These are phyloP conservation scores for Onthophagus sagittarius DNA, from an alignment of 2,888 invertebrate genomes.

Conservation along the genomic window DNA sequence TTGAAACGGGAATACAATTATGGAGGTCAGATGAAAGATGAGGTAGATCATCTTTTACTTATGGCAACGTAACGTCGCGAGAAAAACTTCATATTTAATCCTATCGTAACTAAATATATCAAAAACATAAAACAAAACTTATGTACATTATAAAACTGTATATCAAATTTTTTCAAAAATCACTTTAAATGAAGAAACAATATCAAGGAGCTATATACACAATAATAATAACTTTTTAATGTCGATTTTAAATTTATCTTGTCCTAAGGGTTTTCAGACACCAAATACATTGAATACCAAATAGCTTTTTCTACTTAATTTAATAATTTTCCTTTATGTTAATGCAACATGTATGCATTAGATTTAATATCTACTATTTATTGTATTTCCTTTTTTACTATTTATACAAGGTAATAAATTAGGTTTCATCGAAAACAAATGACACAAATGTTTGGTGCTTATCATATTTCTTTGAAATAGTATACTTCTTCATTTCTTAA, in stretches of 20 bases:
- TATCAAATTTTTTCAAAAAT: neutral
- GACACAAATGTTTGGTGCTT: constrained; percentile 2
- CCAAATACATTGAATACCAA: neutral
- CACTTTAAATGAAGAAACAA: constrained; percentile 18
- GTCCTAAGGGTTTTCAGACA: neutral
- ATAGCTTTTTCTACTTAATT: neutral
- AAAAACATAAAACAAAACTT: constrained; percentile 12
- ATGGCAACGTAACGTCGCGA: neutral
- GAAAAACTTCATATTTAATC: neutral
- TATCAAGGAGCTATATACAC: constrained; percentile 18
- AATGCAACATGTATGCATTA: neutral
- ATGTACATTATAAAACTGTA: constrained; percentile 7
- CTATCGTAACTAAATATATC: neutral
- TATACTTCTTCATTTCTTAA: constrained; percentile 37
- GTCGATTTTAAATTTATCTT: neutral
- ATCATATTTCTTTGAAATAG: constrained; percentile 30
- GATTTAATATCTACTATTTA: constrained; percentile 3
- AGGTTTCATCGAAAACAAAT: constrained; percentile 1
- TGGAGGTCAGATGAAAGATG: constrained; percentile 25
- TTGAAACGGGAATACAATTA: neutral
- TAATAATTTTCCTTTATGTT: neutral
- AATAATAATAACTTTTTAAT: constrained; percentile 1
- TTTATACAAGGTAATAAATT: constrained; percentile 11
- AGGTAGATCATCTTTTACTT: constrained; percentile 24
- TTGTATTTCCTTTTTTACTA: neutral